Evolutionary conservation across 2,113 vertebrate genomes (phyloP), one percentile per base, ranked within the genome.

Genomic region (Nothobranchius kuhntae): DNA sequence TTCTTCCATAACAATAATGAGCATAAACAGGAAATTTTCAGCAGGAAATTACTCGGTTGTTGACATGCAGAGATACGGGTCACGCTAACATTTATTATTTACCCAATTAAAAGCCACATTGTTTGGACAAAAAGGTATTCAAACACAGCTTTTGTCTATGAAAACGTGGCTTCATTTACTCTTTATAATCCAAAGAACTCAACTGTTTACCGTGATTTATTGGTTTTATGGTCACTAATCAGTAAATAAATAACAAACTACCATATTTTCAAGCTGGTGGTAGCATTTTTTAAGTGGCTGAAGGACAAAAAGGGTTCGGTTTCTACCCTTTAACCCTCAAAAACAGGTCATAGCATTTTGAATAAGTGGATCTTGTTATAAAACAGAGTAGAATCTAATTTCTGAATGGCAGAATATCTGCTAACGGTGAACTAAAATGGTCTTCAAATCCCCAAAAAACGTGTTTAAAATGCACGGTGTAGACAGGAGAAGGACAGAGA

Each of bases 11-110:
- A n/a, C 61, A 65, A 59, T 30, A 38, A 0, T 5, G 40, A 67
- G 50, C 36, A 60, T 12, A 21, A 63, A 36, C 38, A 60, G 47
- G 8, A 21, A 57, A 24, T 65, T 69, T 58, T 44, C 51, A 15
- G 55, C 65, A 78, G 84, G 84, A 87, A 82, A 85, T 89, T 13
- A 75, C 26, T 53, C 54, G 8, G 36, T 26, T 9, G 71, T 54
- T 69, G 47, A 74, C 21, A 44, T 53, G 11, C 7, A 47, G 50
- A 51, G 47, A 58, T 38, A 11, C 17, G 17, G 26, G 24, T 56
- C 26, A 53, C 14, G 13, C 47, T 17, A 7, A 17, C 51, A 53
- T 9, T 24, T 65, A 26, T 45, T 40, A 65, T 44, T 53, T n/a
- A 61, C 45, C 57, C 9, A 54, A 48, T 67, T 42, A 24, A 44